Evolutionary conservation across 2,113 vertebrate species (phyloP), one percentile per base, ranked within the genome.

Genomic region (Baryphthengus martii): DNA sequence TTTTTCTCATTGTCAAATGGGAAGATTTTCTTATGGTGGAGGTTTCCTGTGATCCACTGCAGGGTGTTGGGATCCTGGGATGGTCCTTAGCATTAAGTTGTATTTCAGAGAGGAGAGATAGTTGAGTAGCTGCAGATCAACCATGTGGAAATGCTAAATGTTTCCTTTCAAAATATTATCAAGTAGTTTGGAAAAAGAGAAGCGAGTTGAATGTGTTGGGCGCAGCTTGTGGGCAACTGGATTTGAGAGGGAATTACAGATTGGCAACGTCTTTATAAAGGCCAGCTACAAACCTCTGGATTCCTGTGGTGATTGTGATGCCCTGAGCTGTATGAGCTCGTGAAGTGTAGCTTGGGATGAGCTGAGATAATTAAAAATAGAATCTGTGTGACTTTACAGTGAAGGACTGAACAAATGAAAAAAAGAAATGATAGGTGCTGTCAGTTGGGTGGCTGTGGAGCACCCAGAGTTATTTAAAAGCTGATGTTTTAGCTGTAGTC

Each of bases 101-200:
- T 31, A 3, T 33, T 25, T 72, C 52, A 35, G 65, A 47, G 7
- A 39, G 7, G 6, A 55, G 10, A 42, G 1, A 9, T 42, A 18
- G 5, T 53, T 72, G 26, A 23, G 65, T 14, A 50, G 7, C 31
- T 55, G 56, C 21, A 17, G n/a, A 24, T 49, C 9, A 40, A 4
- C 13, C 2, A 0, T 0, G 0, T 33, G 29, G 24, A 47, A 73
- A 11, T 3, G 3, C 7, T 28, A 6, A 6, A 4, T 7, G 10
- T 63, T 47, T 53, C 42, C n/a, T 66, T 70, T 82, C 26, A 19
- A 50, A 78, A 49, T 20, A 3, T 26, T 55, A 1, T 16, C 1
- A 7, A 3, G 14, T 42, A 0, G 25, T 61, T n/a, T 35, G 63
- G 42, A n/a, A 84, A 40, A 59, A 29, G 31, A 7, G 6, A 63